Evolutionary conservation across 1,140 invertebrate genomes (phyloP).

Genomic region (Ridgeia piscesae): DNA sequence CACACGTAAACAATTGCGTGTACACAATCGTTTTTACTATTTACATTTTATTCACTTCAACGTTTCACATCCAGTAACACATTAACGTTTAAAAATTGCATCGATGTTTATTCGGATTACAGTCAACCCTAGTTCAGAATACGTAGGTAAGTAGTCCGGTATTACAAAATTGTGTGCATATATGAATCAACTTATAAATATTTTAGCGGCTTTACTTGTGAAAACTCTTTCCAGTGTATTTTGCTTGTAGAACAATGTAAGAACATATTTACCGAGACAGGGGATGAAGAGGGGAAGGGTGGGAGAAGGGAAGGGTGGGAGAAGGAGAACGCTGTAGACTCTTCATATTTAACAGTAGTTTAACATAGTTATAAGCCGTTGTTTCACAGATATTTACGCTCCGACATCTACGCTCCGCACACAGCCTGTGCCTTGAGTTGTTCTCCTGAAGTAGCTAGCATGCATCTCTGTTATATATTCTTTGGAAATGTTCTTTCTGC

Average conservation of each 20-base stretch:
- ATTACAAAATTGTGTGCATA: neutral
- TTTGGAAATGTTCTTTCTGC: neutral
- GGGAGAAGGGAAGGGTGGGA: too few relatives aligned
- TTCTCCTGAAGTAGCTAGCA: neutral
- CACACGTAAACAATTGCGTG: neutral
- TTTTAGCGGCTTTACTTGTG: too few relatives aligned
- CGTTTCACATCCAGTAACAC: neutral
- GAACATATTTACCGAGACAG: too few relatives aligned
- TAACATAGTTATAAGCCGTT: neutral
- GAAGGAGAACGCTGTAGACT: neutral
- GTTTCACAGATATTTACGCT: neutral
- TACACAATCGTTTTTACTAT: neutral
- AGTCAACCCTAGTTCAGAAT: neutral
- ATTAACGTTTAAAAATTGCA: neutral
- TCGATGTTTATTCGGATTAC: neutral
- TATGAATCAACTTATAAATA: neutral
- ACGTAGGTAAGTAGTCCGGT: neutral
- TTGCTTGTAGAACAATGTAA: too few relatives aligned
- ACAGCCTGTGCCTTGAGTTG: neutral
- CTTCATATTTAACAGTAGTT: too few relatives aligned
- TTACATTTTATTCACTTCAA: neutral
- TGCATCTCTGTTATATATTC: neutral
- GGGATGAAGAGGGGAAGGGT: too few relatives aligned
- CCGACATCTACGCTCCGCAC: neutral
- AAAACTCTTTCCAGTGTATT: too few relatives aligned